Base-by-base conservation (phyloP, 2,797 vertebrate genomes). In the Alectoris magna region DNA sequence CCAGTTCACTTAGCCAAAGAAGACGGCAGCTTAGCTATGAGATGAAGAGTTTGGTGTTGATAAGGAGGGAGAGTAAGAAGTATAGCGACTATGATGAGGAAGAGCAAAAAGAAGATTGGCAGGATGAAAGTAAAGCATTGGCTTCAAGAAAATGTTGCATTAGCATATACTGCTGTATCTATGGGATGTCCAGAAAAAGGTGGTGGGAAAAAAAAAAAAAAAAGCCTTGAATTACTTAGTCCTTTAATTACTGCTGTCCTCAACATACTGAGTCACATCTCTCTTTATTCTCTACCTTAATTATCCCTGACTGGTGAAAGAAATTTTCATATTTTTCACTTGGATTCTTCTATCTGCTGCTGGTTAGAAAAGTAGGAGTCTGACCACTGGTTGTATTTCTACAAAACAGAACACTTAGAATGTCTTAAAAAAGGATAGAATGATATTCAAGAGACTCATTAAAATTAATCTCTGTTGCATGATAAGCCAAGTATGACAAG, bases 151-250 rank as follows among this genome's bases (percentile, higher is more conserved):
- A 46, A 13, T 29, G 7, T 17, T 88, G 5, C 8, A 24, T 78
- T 59, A 84, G 24, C 66, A 75, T 66, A 34, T 24, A 51, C 24
- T 75, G 34, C 6, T 6, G 6, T 74, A 69, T 12, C 34, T 70
- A 89, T 67, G 13, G 17, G 43, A 11, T 75, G 11, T 44, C 43
- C 59, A 80, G 34, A 74, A 78, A 7, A 87, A 43, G 44, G 68
- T 0, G 9, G 14, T 7, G 13, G 0, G 6, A 60, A 39, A 53
- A 15, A 0, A 6, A 56, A 39, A n/a, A 12, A 56, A 31, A 71
- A 71, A 55, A 3, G 1, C 9, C 10, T 5, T 6, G 43, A 34
- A 39, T 68, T 81, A 43, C 27, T 62, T 63, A 71, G 31, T 21
- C 11, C 29, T 83, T 63, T 14, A 90, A 66, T 69, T 68, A 46